phyloP scores from a whole-genome alignment of 2,888 invertebrate genomes.

The Dinocampus coccinellae region DNA sequence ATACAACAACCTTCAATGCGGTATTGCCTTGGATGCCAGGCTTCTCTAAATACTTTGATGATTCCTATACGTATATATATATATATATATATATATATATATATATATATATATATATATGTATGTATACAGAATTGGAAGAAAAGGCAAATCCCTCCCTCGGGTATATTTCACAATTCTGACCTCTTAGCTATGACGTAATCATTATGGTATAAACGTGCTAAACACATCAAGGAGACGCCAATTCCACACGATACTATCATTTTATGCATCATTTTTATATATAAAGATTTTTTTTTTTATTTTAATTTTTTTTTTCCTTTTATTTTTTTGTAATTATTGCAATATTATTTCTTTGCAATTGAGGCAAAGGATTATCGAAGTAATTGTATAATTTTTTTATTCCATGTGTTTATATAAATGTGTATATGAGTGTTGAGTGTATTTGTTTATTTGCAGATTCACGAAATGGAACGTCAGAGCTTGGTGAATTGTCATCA shows the following conservation, averaged over 20 bases:
- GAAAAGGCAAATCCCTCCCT: background rate
- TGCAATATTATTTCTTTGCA: constrained; percentile 19
- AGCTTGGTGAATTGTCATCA: constrained; percentile 61
- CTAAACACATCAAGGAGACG: constrained; percentile 9
- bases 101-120: background rate
- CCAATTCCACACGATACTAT: background rate
- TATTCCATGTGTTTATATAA: too few species aligned
- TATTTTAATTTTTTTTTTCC: background rate
- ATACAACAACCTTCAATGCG: background rate
- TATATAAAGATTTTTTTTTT: too few species aligned
- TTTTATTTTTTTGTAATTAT: background rate
- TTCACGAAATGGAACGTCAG: constrained; percentile 66
- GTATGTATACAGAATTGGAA: constrained; percentile 6
- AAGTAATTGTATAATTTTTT: too few species aligned
- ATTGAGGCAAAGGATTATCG: too few species aligned
- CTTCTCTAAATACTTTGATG: background rate
- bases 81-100: too few species aligned
- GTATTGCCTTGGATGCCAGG: background rate
- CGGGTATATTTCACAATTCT: constrained; percentile 16
- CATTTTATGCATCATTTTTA: background rate
- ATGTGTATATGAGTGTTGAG: too few species aligned
- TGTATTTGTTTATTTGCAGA: constrained; percentile 51
- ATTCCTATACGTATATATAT: too few species aligned
- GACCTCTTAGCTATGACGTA: constrained; percentile 7
- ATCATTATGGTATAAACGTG: background rate